Conservation (phyloP, 2,888 invertebrate species). For the Coelinius sp. region DNA sequence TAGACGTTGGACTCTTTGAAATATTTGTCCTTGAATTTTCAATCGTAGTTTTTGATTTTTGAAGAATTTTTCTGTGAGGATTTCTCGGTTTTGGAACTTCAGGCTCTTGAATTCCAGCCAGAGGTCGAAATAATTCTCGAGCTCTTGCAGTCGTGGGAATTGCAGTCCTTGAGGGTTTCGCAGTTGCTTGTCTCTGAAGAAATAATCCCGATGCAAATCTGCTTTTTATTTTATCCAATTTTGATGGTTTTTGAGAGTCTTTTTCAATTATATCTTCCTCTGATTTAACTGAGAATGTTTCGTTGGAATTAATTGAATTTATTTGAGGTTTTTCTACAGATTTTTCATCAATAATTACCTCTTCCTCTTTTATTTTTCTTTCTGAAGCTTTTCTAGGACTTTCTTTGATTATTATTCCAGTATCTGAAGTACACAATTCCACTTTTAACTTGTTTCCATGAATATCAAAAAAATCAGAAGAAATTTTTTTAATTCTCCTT, state of each 20-base stretch:
- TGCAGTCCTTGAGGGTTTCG: conserved; percentile 24
- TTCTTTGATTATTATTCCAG: not conserved
- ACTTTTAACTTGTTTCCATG: not conserved
- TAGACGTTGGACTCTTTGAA: not conserved
- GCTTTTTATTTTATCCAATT: not conserved
- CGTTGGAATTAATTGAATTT: not conserved
- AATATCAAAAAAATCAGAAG: not conserved
- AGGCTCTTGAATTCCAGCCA: conserved; percentile 15
- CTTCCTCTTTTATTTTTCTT: not conserved
- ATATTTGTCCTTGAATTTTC: conserved; percentile 3
- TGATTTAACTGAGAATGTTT: not conserved
- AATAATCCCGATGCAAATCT: conserved; percentile 12
- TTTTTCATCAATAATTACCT: not conserved
- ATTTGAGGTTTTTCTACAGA: not conserved
- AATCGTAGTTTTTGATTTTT: conserved; percentile 15
- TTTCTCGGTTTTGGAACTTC: not conserved
- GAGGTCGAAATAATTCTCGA: conserved; percentile 15
- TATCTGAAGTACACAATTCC: not conserved
- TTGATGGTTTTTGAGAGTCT: not conserved
- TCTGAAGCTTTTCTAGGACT: not conserved
- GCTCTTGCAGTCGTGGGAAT: conserved; percentile 23
- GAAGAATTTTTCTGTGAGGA: not conserved
- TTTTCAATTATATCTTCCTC: not conserved
- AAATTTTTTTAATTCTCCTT: not conserved
- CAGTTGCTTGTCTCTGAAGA: conserved; percentile 10